phyloP scores from a whole-genome alignment of 2,888 invertebrate species.

The Nymphalis polychloros region DNA sequence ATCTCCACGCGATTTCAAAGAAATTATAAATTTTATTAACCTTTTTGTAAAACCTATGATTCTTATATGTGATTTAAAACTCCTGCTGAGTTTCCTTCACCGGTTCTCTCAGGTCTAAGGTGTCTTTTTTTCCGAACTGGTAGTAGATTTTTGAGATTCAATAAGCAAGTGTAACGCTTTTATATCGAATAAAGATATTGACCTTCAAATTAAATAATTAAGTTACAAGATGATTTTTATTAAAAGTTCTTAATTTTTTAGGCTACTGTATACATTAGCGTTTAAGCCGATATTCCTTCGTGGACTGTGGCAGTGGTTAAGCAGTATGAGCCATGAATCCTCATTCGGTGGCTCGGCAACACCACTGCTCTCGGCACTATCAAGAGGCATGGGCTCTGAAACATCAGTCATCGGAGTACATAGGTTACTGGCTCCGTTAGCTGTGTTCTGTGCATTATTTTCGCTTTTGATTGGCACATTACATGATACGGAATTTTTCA shows the following conservation, averaged over 20 bases:
- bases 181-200: too few species aligned
- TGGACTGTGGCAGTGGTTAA: slow-evolving; percentile 86
- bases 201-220: too few species aligned
- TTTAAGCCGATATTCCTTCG: slow-evolving; percentile 89
- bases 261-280: slow-evolving; percentile 89
- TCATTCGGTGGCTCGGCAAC: slow-evolving; percentile 75
- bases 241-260: slow-evolving; percentile 47
- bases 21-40: too few species aligned
- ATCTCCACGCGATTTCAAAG: too few species aligned
- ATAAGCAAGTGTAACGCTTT: too few species aligned
- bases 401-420: slow-evolving; percentile 82
- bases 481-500: slow-evolving; percentile 91
- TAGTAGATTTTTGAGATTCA: too few species aligned
- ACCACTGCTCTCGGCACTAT: slow-evolving; percentile 84
- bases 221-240: too few species aligned
- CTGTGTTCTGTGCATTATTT: slow-evolving; percentile 92
- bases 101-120: too few species aligned
- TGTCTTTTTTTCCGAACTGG: too few species aligned
- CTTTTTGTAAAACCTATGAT: too few species aligned
- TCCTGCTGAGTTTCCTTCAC: too few species aligned
- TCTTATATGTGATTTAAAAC: too few species aligned
- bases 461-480: slow-evolving; percentile 90
- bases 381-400: slow-evolving; percentile 84
- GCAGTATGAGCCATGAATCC: slow-evolving; percentile 65
- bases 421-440: slow-evolving; percentile 88